Evolutionary conservation across 2,113 vertebrate species (phyloP), one percentile per base, ranked within the genome.

Genomic region (Lagopus muta): DNA sequence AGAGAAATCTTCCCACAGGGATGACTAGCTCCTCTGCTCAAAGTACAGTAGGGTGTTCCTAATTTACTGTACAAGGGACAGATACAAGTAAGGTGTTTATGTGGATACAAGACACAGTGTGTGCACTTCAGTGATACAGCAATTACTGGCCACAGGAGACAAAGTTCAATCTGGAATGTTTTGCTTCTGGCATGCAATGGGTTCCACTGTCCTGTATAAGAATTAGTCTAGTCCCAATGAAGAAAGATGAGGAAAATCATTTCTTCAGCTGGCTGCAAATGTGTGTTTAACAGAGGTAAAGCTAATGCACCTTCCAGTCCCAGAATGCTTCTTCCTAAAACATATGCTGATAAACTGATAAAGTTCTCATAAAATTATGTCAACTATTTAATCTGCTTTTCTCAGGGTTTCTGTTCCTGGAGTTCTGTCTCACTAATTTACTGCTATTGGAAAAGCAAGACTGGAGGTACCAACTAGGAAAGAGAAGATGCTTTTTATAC

Each of bases 61-160:
- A 2, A 69, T 65, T 82, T n/a, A 55, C 36, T 0, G 0, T 24
- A 65, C 20, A 27, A 10, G 12, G 10, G 24, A 54, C 13, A 55
- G 65, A 55, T 17, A 55, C 8, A 43, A 43, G 8, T 32, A 42
- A 50, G n/a, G 14, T 45, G 27, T 30, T 0, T 0, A 80, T 24
- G 50, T 1, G 2, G 28, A 38, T 17, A 55, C 6, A 74, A 71
- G 28, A 84, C 15, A 48, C 24, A 30, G 5, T 2, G 6, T 2
- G 30, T 38, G 5, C 52, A 18, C 34, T 64, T 60, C 6, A 7
- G 6, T 9, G 8, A 60, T 21, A 4, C 30, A 84, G 54, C 38
- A 50, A 72, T 18, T 93, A 38, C 32, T 65, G 25, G 34, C 22
- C 38, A 60, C 38, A 17, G 4, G 4, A 84, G 47, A 21, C 38